Base-by-base conservation (phyloP, 2,797 vertebrate species). In the Microctenopoma steveboyesi region DNA sequence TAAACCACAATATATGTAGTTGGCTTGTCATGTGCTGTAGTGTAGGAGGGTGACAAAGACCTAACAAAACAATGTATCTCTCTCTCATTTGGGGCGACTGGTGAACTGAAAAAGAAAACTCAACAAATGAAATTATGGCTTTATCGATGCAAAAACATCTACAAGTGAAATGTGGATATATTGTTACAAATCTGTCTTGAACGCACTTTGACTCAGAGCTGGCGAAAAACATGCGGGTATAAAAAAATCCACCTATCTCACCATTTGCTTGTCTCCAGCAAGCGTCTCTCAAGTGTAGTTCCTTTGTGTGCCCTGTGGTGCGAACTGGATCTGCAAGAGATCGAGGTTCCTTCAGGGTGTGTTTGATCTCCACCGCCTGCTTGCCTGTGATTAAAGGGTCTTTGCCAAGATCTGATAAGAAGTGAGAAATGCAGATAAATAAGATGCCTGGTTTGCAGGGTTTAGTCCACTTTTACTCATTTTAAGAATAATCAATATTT, bases 311-410 rank as follows among this genome's bases (percentile, higher is more conserved):
- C 55, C 93, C 94, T 0, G 49, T 69, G n/a, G 88, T 90, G 48
- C 52, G 84, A 77, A 96, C 72, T 0, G 89, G 93, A 84, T 97
- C 96, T 0, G 94, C 90, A n/a, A 97, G 93, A 3, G 95, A 91
- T 8, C 96, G 91, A 0, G 95, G 91, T 73, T 97, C 96, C 84
- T 95, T 96, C 47, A 97, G 80, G 1, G 95, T 95, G 91, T 97
- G 96, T 60, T 93, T 95, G 81, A 97, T 95, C 88, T 97, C 96
- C 83, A 96, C 95, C 18, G 94, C 95, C 86, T 97, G 96, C 77
- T 91, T 95, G 22, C 95, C 96, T 52, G 63, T 91, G 39, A 97
- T 92, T 46, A 97, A 86, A 25, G 90, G 92, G 73, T 97, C 96
- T 74, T 65, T 92, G 69, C 94, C 94, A 0, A 97, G 86, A 89